Base-by-base conservation (phyloP, 1,140 invertebrate species). In the Potamilus streckersoni region DNA sequence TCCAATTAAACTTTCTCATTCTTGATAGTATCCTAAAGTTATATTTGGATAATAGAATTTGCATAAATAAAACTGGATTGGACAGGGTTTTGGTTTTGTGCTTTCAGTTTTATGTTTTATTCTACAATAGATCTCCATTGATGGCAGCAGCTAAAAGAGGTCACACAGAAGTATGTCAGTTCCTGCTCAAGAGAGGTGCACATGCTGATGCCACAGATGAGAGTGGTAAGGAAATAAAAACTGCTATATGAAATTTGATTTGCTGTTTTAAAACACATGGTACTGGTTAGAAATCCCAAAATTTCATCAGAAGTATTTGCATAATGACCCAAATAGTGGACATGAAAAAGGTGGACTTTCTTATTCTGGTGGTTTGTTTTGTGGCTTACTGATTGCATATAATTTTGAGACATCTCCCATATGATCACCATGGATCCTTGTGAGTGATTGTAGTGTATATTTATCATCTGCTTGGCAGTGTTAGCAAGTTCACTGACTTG, bases 61-160 rank as follows among this genome's bases (percentile, higher is more conserved):
- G 38, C 4, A 38, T 38, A 38, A 38, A 38, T 38, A 3, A 38
- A 8, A 38, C 38, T 38, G 8, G 38, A 38, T 38, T 38, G 38
- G 38, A 38, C 38, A 4, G 8, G 38, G 1, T 38, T 19, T 70
- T 8, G 15, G 38, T 14, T 17, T 71, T 71, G 56, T 62, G 20
- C 55, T 27, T 17, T 57, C 3, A 57, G n/a, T 71, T 23, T 31
- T 59, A 67, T 31, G 60, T 13, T 61, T 62, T 69, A 61, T 69
- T 59, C 27, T 79, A 55, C 38, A n/a, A 20, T 58, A 87, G 86
- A n/a, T 85, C 86, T 19, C 77, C 86, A 23, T 71, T 89, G 49
- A 88, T 89, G 84, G 73, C 82, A 19, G 87, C 87, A 57, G 85
- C 87, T n/a, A 86, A 85, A 58, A 81, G 86, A 76, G 87, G 87